phyloP scores from a whole-genome alignment of 2,797 vertebrate genomes.

The Thripadectes ignobilis region DNA sequence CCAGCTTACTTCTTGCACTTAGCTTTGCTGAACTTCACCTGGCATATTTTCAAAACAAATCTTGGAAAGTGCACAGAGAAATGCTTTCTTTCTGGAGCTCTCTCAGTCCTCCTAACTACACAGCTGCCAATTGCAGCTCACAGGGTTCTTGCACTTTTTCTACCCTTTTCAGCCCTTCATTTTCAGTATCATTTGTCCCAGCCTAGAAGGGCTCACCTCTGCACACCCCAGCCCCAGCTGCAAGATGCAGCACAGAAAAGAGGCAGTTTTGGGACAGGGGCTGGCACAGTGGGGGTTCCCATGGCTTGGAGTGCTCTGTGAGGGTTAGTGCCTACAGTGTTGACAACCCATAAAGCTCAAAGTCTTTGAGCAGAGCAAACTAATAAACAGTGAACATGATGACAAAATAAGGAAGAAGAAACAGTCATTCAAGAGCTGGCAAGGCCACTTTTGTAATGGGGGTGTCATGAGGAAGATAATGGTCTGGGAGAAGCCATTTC shows the following conservation, averaged over 20 bases:
- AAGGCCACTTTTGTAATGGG: background rate
- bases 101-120: slow-evolving; percentile 50
- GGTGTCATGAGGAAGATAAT: background rate
- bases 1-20: slow-evolving; percentile 71
- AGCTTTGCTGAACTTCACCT: slow-evolving; percentile 69
- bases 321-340: background rate
- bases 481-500: background rate
- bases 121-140: slow-evolving; percentile 33
- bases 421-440: background rate
- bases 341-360: background rate
- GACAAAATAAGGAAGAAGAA: background rate
- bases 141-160: background rate
- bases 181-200: background rate
- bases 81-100: slow-evolving; percentile 72
- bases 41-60: slow-evolving; percentile 79
- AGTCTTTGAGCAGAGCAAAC: background rate
- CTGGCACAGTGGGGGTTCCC: rapidly evolving
- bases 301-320: rapidly evolving
- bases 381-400: background rate
- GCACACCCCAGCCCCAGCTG: background rate
- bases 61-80: slow-evolving; percentile 73
- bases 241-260: rapidly evolving
- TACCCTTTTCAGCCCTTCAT: background rate
- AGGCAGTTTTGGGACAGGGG: background rate
- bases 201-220: background rate